Percentiles rank a stretch among this genome's conserved stretches.
These are phyloP conservation scores for Butorides virescens DNA, from an alignment of 2,113 vertebrate species.

Conservation along the genomic window DNA sequence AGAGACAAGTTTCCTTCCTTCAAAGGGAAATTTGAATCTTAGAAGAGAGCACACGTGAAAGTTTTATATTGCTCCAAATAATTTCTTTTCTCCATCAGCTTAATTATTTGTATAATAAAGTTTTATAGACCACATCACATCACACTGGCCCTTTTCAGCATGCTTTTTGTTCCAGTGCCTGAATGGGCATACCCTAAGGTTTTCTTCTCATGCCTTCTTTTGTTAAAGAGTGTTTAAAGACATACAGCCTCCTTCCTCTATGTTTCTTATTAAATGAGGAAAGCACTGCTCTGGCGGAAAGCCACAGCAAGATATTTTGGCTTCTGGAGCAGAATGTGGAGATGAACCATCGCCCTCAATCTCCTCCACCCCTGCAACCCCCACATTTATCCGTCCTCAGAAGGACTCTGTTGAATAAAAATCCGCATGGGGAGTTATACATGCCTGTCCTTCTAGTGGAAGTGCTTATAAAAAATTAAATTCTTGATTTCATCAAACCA, in stretches of 20 bases:
- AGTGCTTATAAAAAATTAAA: background rate
- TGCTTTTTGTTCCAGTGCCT: background rate
- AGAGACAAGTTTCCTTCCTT: background rate
- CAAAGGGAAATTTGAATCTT: background rate
- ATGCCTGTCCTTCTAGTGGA: background rate
- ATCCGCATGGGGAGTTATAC: background rate
- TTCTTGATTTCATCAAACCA: background rate
- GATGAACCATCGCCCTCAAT: background rate
- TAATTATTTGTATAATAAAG: background rate
- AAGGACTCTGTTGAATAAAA: background rate
- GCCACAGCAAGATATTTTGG: background rate
- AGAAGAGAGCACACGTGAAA: accelerated
- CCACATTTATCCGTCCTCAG: background rate
- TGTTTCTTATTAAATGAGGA: background rate
- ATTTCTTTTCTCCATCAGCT: background rate
- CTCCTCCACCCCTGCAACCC: background rate
- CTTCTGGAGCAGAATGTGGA: background rate
- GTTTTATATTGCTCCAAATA: background rate
- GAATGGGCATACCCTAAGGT: background rate
- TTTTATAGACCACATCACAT: background rate
- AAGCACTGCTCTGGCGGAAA: background rate
- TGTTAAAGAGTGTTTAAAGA: background rate
- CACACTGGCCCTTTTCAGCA: background rate
- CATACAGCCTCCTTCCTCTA: background rate
- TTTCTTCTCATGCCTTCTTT: background rate